These are phyloP conservation scores for Glomeris marginata DNA, from an alignment of 2,888 invertebrate species.

Conservation along the genomic window DNA sequence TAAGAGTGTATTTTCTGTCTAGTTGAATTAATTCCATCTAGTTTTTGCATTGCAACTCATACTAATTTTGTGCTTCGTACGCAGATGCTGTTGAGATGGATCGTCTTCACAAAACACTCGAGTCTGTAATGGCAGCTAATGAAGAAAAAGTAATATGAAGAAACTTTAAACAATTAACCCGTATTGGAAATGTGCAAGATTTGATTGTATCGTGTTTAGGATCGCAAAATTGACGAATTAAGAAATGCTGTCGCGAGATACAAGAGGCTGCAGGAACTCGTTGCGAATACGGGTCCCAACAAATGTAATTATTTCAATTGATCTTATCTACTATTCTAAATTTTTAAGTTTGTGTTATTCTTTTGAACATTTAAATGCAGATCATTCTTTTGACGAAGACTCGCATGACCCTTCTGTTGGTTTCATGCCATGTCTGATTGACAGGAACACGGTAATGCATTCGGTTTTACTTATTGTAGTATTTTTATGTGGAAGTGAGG, in stretches of 20 bases:
- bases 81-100: conserved; percentile 29
- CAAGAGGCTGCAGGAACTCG: conserved; percentile 27
- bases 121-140: conserved; percentile 34
- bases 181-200: conserved; percentile 3
- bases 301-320: no score
- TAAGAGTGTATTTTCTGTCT: no score
- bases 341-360: no score
- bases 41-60: no score
- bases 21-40: no score
- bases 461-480: not conserved
- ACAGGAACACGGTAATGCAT: not conserved
- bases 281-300: conserved; percentile 16
- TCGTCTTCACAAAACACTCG: conserved; percentile 33
- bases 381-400: not conserved
- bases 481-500: not conserved
- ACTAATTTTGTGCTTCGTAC: no score
- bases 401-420: no score
- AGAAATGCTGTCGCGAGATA: conserved; percentile 26
- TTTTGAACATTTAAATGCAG: no score
- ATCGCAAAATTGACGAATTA: conserved; percentile 31
- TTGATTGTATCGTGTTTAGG: conserved; percentile 20
- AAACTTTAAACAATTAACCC: conserved; percentile 20
- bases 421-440: no score
- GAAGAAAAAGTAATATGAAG: conserved; percentile 30
- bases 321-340: no score